phyloP scores from a whole-genome alignment of 2,797 vertebrate species.

The Dendrocincla fuliginosa region DNA sequence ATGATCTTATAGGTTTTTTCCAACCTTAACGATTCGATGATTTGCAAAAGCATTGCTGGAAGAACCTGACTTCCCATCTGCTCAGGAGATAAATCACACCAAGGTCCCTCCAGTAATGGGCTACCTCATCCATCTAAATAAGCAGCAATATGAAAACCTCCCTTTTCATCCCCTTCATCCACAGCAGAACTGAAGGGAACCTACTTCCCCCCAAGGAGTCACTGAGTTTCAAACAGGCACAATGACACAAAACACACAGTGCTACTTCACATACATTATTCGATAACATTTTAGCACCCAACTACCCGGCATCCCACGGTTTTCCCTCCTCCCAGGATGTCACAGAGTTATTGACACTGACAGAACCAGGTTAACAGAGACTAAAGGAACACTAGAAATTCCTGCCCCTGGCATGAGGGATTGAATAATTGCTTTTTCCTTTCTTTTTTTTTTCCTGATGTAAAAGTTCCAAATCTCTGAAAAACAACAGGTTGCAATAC shows the following conservation, averaged over 20 bases:
- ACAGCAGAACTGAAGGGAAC: not conserved
- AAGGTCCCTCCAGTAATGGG: not conserved
- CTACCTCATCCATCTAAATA: not conserved
- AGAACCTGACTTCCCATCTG: slow-evolving; percentile 11
- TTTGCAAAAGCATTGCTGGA: not conserved
- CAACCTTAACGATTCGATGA: not conserved
- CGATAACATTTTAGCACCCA: not conserved
- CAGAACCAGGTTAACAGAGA: slow-evolving; percentile 51
- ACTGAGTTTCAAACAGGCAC: not conserved
- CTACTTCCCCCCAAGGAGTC: not conserved
- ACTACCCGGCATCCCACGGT: not conserved
- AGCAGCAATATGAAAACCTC: not conserved
- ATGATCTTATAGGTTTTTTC: not conserved
- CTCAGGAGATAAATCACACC: not conserved
- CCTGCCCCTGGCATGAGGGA: not conserved
- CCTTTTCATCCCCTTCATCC: not conserved
- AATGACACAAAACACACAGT: fast-evolving
- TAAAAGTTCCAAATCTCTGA: not conserved
- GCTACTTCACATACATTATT: not conserved
- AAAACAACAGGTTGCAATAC: not conserved
- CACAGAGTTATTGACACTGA: slow-evolving; percentile 29
- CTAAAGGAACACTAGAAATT: not conserved
- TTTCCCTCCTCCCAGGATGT: not conserved
- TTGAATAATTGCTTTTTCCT: not conserved
- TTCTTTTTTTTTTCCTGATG: fast-evolving